Evolutionary conservation across 1,140 invertebrate genomes (phyloP).

Genomic region (Hermatobates lingyangjiaoensis): DNA sequence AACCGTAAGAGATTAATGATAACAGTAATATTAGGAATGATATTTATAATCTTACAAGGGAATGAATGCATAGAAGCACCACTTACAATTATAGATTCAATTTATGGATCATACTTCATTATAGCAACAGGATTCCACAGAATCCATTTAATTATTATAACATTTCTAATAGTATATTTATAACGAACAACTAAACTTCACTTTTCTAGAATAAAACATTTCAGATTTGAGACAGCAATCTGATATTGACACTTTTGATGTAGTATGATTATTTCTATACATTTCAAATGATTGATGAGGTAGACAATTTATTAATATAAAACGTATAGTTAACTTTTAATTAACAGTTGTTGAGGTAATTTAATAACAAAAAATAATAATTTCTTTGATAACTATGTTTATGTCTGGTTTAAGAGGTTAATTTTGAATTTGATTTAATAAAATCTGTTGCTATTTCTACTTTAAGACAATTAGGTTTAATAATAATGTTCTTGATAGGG

Average conservation of each 20-base stretch:
- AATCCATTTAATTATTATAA: slow-evolving; percentile 44
- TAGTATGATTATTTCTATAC: slow-evolving; percentile 50
- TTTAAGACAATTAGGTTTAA: too few relatives aligned
- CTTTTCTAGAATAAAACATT: slow-evolving; percentile 38
- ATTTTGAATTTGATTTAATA: too few relatives aligned
- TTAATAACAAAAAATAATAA: too few relatives aligned
- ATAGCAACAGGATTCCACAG: slow-evolving; percentile 53
- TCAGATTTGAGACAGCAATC: slow-evolving; percentile 44
- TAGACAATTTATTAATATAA: too few relatives aligned
- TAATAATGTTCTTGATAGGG: too few relatives aligned
- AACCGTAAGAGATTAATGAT: too few relatives aligned
- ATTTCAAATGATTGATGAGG: slow-evolving; percentile 46
- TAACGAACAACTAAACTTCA: slow-evolving; percentile 30
- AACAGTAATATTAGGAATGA: too few relatives aligned
- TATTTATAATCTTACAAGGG: slow-evolving; percentile 1
- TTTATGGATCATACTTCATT: slow-evolving; percentile 47
- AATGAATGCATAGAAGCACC: slow-evolving; percentile 1
- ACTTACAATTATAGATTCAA: slow-evolving; percentile 25
- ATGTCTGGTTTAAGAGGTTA: too few relatives aligned
- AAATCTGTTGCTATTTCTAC: too few relatives aligned
- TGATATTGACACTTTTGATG: slow-evolving; percentile 59
- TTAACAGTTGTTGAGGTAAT: slow-evolving; percentile 30
- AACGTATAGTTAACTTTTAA: slow-evolving; percentile 47
- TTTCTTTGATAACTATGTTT: too few relatives aligned
- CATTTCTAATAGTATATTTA: slow-evolving; percentile 35